A percentile compares a stretch with the other conserved stretches of the same genome.
Evolutionary conservation across 1,140 invertebrate genomes (phyloP).

Genomic region (Solenopsis fugax): DNA sequence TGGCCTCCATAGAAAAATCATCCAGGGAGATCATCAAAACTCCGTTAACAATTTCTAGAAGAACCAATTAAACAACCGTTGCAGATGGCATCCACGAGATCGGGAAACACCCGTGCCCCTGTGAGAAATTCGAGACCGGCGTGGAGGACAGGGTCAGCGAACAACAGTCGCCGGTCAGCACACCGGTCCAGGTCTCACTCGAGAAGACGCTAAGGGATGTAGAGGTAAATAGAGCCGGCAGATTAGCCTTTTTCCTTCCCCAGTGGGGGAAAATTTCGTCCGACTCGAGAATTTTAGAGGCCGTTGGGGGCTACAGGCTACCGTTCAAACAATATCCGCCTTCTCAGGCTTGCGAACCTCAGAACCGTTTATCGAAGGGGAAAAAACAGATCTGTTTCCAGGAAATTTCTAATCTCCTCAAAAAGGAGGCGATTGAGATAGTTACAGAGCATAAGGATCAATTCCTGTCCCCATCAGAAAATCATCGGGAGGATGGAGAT

Average conservation of each 20-base stretch:
- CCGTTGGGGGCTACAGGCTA: not conserved
- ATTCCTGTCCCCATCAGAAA: not conserved
- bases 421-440: not conserved
- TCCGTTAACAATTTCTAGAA: not conserved
- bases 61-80: not conserved
- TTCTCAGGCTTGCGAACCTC: not conserved
- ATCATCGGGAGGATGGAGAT: not conserved
- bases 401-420: not conserved
- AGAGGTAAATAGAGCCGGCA: not conserved
- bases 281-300: not conserved
- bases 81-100: not conserved
- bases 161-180: not conserved
- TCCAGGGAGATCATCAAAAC: not conserved
- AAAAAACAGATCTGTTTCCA: not conserved
- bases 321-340: not conserved
- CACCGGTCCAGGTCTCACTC: not conserved
- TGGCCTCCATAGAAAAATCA: too few species aligned
- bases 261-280: not conserved
- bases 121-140: not conserved
- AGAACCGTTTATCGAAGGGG: not conserved
- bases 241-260: not conserved
- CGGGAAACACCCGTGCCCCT: not conserved
- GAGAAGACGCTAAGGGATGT: not conserved
- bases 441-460: not conserved
- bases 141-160: not conserved